Evolutionary conservation across 2,113 vertebrate species (phyloP), one percentile per base, ranked within the genome.

Genomic region (Vidua chalybeata): DNA sequence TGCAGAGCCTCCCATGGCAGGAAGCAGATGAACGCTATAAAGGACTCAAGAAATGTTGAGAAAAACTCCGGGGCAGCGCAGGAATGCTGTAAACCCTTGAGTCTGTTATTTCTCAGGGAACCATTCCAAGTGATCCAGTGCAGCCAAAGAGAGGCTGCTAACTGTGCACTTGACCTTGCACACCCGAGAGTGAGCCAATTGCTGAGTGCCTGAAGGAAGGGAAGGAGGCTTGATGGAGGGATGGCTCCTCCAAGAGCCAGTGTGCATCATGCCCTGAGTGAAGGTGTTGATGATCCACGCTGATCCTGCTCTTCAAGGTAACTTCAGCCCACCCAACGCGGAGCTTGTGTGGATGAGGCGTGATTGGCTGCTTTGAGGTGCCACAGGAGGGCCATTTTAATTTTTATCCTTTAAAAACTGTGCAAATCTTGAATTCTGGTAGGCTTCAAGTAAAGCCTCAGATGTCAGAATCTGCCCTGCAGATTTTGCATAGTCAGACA

Each of bases 261-360:
- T 0, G 2, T 10, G 2, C 2, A 1, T 24, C 64, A 3, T 1
- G 0, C n/a, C 49, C 49, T 18, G 18, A 64, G 30, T 2, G 13
- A 56, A 54, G 21, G 10, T 26, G 15, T 2, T 41, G 33, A 3
- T 68, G 49, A 39, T 73, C 31, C n/a, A 11, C 0, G 0, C 10
- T n/a, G 33, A 7, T 61, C 15, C 62, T 4, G 19, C 18, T 6
- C n/a, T 78, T 46, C 13, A 26, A 27, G 41, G 28, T 71, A 10
- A 43, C 31, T 68, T 69, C 10, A n/a, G 55, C 12, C 1, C 11
- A 0, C 68, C 41, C 51, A 41, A 0, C 1, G 0, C 30, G 17
- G 31, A 87, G 39, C n/a, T 49, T 14, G 8, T 14, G 7, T 15
- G 54, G 28, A 21, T 31, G 58, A 75, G 11, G 15, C 39, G 24